Evolutionary conservation across 2,888 invertebrate species (phyloP).

Genomic region (Resseliella maxima): DNA sequence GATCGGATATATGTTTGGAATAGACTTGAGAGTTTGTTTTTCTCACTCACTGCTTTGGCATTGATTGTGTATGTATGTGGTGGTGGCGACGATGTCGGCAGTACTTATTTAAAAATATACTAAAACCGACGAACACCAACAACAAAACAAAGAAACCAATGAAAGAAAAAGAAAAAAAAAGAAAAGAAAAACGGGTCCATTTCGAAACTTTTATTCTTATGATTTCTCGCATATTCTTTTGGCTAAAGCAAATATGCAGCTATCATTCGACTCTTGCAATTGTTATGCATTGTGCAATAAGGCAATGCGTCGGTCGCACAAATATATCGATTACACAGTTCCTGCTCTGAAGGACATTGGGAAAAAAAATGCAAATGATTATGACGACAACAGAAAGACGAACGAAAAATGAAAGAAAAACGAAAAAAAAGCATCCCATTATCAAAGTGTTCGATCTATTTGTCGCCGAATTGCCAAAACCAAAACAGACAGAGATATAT

Average conservation of each 20-base stretch:
- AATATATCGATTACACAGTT: slow-evolving; percentile 6
- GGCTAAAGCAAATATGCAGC: slow-evolving; percentile 38
- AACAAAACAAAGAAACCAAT: not conserved
- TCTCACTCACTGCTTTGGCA: not conserved
- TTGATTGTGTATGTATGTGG: not conserved
- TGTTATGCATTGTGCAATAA: not conserved
- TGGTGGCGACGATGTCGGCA: slow-evolving; percentile 49
- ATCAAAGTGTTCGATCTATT: slow-evolving; percentile 25
- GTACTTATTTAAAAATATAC: slow-evolving; percentile 34
- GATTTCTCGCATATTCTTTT: slow-evolving; percentile 42
- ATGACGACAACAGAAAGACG: too few relatives aligned
- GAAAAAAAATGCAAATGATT: slow-evolving; percentile 55
- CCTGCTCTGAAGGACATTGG: slow-evolving; percentile 2
- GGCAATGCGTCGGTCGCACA: not conserved
- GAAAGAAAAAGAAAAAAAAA: too few relatives aligned
- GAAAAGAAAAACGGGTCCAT: not conserved
- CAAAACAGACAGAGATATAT: not conserved
- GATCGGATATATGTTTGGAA: slow-evolving; percentile 16
- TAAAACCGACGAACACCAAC: not conserved
- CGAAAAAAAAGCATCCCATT: slow-evolving; percentile 10
- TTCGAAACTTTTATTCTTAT: slow-evolving; percentile 33
- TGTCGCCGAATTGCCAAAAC: not conserved
- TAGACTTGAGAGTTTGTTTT: not conserved
- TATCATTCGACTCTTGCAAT: not conserved
- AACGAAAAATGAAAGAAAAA: too few relatives aligned